Evolutionary conservation across 2,113 vertebrate species (phyloP).

Genomic region (Arvicanthis niloticus): DNA sequence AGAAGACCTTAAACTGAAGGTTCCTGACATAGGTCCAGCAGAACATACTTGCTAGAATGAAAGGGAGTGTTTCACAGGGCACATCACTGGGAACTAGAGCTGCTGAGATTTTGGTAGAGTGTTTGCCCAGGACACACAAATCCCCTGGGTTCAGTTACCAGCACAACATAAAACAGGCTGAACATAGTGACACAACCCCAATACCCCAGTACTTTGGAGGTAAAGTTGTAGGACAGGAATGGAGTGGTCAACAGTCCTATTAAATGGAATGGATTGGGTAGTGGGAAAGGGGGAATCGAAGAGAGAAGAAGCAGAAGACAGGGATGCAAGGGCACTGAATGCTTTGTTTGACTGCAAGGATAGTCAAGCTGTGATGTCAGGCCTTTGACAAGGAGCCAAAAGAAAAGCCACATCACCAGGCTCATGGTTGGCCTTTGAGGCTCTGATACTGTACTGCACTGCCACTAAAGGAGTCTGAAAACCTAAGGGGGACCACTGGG

Average conservation of each 20-base stretch:
- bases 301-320: slow-evolving; percentile 18
- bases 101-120: not conserved
- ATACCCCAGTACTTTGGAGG: too few species aligned
- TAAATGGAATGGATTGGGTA: not conserved
- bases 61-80: not conserved
- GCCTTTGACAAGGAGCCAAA: not conserved
- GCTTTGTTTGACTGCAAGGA: not conserved
- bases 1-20: not conserved
- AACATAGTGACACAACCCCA: not conserved
- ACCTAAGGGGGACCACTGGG: not conserved
- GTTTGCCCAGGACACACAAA: not conserved
- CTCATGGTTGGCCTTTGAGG: not conserved
- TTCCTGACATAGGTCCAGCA: not conserved
- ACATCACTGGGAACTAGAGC: not conserved
- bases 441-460: not conserved
- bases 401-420: not conserved
- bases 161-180: not conserved
- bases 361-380: not conserved
- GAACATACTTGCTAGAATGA: not conserved
- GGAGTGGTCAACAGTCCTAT: not conserved
- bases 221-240: not conserved
- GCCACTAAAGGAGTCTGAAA: not conserved
- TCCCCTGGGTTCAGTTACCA: not conserved
- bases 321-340: not conserved
- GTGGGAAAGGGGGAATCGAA: not conserved